Base-by-base conservation (phyloP, 2,113 vertebrate species). In the Microtus pennsylvanicus region DNA sequence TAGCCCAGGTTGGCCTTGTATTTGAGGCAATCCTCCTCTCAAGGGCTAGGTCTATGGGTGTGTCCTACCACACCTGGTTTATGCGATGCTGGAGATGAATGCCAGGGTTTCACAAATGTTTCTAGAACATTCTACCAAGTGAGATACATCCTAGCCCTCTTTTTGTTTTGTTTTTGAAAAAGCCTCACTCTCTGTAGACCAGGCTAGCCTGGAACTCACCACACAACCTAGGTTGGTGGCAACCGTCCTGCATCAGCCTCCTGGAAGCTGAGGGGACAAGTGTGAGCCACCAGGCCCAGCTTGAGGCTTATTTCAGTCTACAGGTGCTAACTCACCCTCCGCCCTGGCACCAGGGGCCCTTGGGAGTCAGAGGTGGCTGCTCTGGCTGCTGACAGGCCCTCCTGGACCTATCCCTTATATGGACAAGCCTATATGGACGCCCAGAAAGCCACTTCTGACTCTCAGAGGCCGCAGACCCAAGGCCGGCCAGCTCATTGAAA, bases 331-430 rank as follows among this genome's bases (percentile, higher is more conserved):
- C 14, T 52, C 7, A 19, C 9, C 50, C 3, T 28, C 8, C 3
- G 61, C 0, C 13, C 65, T 19, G 13, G 90, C 1, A 10, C 75
- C 11, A 0, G 19, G 10, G 19, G 22, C 17, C 14, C 78, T 19
- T 11, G 19, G 82, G 87, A 24, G 33, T 76, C 88, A 85, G 87
- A 58, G 19, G 63, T 35, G 22, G 35, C 24, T 0, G 0, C 8
- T 33, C 33, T 22, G 21, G 63, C 35, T 70, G 35, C 24, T 38
- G 70, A 33, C 0, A 35, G 1, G 50, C 5, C 63, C 13, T 11
- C 22, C 16, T 2, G 30, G 65, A 38, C 69, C 58, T 45, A 19
- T 14, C 28, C 50, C 47, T 0, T 0, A 4, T 28, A 17, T 0
- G 33, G 8, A 85, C 26, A 12, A 50, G 11, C 9, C 16, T 1